These are phyloP conservation scores for Gobiocypris rarus DNA, from an alignment of 2,113 vertebrate species.

Conservation along the genomic window DNA sequence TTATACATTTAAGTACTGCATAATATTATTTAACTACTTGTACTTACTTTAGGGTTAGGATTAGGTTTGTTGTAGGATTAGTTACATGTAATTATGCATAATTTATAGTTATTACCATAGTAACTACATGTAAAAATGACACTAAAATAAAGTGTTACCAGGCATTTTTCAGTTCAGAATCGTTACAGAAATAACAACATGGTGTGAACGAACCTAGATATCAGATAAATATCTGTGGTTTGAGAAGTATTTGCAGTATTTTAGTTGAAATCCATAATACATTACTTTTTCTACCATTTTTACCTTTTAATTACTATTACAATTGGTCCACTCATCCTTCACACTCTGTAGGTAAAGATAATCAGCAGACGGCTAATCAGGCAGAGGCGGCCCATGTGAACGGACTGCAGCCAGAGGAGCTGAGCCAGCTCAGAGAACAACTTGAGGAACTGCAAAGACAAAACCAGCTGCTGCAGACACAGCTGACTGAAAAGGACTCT, in stretches of 20 bases:
- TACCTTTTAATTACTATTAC: not conserved
- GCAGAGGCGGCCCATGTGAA: constrained; percentile 81
- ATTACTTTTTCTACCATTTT: not conserved
- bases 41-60: too few relatives aligned
- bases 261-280: not conserved
- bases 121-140: too few relatives aligned
- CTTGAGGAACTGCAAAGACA: constrained; percentile 85
- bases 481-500: constrained; percentile 84
- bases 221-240: not conserved
- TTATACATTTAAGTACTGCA: too few relatives aligned
- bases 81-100: too few relatives aligned
- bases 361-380: constrained; percentile 75
- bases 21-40: too few relatives aligned
- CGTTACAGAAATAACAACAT: too few relatives aligned
- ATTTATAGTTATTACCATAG: too few relatives aligned
- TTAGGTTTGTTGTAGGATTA: too few relatives aligned
- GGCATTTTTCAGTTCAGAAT: too few relatives aligned
- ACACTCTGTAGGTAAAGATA: constrained; percentile 70
- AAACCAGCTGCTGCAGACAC: constrained; percentile 80
- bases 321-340: not conserved
- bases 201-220: not conserved
- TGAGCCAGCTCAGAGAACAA: constrained; percentile 82
- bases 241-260: not conserved
- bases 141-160: too few relatives aligned
- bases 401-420: constrained; percentile 88